These are phyloP conservation scores for Lepilemur septentrionalis DNA, from an alignment of 2,797 vertebrate species.

Conservation along the genomic window DNA sequence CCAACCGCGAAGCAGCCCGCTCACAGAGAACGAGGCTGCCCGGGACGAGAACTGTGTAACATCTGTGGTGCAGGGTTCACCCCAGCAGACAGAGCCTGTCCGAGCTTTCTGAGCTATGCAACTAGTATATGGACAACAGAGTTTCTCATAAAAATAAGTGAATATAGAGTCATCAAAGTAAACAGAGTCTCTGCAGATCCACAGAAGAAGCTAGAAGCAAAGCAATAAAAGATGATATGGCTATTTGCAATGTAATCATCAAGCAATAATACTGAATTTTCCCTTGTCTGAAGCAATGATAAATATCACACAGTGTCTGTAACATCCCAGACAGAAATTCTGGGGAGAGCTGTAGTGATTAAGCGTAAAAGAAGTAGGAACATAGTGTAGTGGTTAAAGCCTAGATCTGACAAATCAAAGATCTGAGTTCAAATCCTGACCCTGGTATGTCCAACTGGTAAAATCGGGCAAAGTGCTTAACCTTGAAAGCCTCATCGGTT, in stretches of 20 bases:
- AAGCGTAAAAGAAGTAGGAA: neutral
- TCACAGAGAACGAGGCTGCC: neutral
- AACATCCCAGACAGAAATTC: neutral
- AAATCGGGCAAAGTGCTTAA: neutral
- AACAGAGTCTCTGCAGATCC: neutral
- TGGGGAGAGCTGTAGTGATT: neutral
- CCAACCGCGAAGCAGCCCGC: neutral
- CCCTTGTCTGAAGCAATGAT: neutral
- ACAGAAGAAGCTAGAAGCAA: neutral
- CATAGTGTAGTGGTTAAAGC: fast-evolving
- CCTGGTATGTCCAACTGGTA: neutral
- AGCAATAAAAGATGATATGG: neutral
- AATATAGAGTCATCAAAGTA: neutral
- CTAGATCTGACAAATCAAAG: neutral
- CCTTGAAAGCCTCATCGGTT: neutral
- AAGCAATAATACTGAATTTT: neutral
- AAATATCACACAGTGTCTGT: neutral
- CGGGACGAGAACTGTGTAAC: neutral
- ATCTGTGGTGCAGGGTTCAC: too few relatives aligned
- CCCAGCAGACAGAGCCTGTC: neutral
- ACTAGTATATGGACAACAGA: neutral
- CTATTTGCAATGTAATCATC: neutral
- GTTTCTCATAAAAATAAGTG: neutral
- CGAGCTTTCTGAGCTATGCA: neutral
- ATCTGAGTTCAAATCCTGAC: neutral